A percentile compares a stretch with the other conserved stretches of the same genome.
Evolutionary conservation across 2,797 vertebrate genomes (phyloP).

Genomic region (Adrianichthys oophorus): DNA sequence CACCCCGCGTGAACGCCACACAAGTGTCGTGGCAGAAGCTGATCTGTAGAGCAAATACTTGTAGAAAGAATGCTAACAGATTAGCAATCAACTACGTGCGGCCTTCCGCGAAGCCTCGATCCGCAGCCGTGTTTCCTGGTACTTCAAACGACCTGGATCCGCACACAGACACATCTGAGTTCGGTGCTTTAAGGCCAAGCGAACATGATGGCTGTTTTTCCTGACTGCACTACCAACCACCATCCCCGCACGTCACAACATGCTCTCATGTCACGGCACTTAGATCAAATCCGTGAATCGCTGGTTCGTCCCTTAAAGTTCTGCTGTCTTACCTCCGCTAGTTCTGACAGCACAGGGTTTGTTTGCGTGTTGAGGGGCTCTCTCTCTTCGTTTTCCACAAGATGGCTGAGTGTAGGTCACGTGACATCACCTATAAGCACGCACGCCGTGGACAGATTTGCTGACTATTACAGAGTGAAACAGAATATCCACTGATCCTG

Average conservation of each 20-base stretch:
- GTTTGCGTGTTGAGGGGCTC: constrained; percentile 77
- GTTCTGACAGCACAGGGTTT: constrained; percentile 83
- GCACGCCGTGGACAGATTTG: constrained; percentile 55
- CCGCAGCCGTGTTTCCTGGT: constrained; percentile 51
- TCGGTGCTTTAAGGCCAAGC: constrained; percentile 72
- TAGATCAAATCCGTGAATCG: constrained; percentile 23
- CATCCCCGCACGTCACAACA: constrained; percentile 20
- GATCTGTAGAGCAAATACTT: constrained; percentile 34
- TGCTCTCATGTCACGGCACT: constrained; percentile 23
- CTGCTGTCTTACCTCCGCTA: constrained; percentile 84
- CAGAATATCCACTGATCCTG: not conserved
- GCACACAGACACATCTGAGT: constrained; percentile 46
- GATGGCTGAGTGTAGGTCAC: constrained; percentile 83
- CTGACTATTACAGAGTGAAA: constrained; percentile 48
- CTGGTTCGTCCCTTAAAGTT: constrained; percentile 52
- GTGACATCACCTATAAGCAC: constrained; percentile 74
- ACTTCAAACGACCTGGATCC: constrained; percentile 15
- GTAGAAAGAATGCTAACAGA: constrained; percentile 47
- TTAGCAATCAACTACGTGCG: constrained; percentile 61
- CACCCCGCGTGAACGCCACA: not conserved
- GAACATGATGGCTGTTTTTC: constrained; percentile 45
- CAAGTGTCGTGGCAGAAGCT: constrained; percentile 25
- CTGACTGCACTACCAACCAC: constrained; percentile 43
- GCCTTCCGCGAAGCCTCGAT: constrained; percentile 57
- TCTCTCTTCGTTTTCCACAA: constrained; percentile 81